A percentile compares a stretch with the other conserved stretches of the same genome.
These are phyloP conservation scores for Enoplosus armatus DNA, from an alignment of 2,797 vertebrate genomes.

Conservation along the genomic window DNA sequence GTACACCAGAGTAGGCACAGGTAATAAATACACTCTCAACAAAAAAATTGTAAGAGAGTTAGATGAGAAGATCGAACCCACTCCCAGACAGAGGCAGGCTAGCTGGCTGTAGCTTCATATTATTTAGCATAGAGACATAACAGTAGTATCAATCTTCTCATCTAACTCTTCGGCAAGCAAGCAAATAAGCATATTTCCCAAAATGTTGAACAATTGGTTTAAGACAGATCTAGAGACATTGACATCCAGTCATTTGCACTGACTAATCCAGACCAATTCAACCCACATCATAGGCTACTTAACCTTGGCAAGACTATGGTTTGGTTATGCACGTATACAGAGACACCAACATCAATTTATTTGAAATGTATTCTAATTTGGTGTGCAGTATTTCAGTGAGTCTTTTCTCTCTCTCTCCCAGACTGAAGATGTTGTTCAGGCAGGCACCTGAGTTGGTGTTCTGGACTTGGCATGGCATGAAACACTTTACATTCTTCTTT, in stretches of 20 bases:
- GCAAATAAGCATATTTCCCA: not conserved
- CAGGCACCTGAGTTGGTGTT: constrained; percentile 33
- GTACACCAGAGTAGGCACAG: constrained; percentile 55
- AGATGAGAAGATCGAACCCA: no score
- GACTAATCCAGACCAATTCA: not conserved
- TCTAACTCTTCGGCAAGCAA: not conserved
- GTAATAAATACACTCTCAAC: constrained; percentile 61
- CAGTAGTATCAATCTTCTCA: not conserved
- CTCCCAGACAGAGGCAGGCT: no score
- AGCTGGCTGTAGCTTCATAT: not conserved
- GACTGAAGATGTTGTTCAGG: constrained; percentile 52
- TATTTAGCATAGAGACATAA: not conserved
- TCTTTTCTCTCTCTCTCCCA: constrained; percentile 43
- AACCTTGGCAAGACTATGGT: not conserved
- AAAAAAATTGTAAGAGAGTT: no score
- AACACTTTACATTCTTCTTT: constrained; percentile 65
- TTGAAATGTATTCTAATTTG: not conserved
- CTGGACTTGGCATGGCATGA: constrained; percentile 72
- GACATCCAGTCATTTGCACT: not conserved
- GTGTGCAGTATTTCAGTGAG: not conserved
- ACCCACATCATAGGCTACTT: not conserved
- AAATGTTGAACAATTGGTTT: not conserved
- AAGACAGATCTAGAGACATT: not conserved
- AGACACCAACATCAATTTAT: not conserved
- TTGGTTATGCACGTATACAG: not conserved